A percentile compares a stretch with the other conserved stretches of the same genome.
phyloP scores from a whole-genome alignment of 2,797 vertebrate species.

The Sibirionetta formosa region DNA sequence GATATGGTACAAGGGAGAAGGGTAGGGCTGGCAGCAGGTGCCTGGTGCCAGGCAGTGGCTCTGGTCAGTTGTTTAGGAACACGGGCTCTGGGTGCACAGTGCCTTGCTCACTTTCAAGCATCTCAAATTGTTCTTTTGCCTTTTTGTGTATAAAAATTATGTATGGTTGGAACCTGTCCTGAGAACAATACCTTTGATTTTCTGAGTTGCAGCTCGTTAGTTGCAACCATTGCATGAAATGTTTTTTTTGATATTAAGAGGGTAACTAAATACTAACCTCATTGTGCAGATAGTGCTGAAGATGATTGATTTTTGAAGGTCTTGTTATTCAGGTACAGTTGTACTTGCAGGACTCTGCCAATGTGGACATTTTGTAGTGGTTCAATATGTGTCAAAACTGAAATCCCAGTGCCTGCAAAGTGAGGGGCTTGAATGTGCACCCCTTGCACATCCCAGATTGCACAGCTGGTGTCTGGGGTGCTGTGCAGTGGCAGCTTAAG shows the following conservation, averaged over 20 bases:
- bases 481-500: background rate
- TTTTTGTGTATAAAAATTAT: background rate
- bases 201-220: background rate
- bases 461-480: accelerated
- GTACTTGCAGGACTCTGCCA: background rate
- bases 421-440: accelerated
- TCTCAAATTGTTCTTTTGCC: background rate
- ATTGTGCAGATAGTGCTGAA: background rate
- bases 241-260: background rate
- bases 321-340: background rate
- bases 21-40: accelerated
- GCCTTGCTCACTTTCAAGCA: background rate
- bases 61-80: background rate
- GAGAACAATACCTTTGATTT: background rate
- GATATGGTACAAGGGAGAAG: background rate
- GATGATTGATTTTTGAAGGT: background rate
- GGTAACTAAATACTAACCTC: background rate
- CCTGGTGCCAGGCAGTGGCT: background rate
- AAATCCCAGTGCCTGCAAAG: accelerated
- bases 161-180: background rate
- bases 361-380: accelerated
- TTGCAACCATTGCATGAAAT: background rate
- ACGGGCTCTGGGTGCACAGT: accelerated
- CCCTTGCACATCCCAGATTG: accelerated
- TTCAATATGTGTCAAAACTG: background rate